phyloP scores from a whole-genome alignment of 2,113 vertebrate species.

The Pseudopodoces humilis region DNA sequence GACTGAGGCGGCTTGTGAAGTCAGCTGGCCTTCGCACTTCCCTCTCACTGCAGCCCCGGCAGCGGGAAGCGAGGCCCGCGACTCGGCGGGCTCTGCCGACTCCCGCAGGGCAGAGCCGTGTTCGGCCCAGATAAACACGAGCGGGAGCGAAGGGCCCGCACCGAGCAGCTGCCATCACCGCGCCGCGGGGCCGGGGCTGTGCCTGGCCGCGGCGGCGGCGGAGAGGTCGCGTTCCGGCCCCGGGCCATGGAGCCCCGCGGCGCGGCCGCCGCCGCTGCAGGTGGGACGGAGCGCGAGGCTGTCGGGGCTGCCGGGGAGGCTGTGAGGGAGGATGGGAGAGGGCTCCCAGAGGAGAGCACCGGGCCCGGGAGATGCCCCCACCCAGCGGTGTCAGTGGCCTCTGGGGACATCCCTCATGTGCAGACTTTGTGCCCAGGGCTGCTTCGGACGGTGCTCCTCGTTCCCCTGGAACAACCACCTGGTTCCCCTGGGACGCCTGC shows the following conservation, averaged over 20 bases:
- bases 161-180: fast-evolving
- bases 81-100: background rate
- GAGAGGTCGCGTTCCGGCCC: fast-evolving
- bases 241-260: background rate
- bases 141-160: fast-evolving
- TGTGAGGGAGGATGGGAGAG: background rate
- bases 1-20: background rate
- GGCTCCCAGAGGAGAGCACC: no score
- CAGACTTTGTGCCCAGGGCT: fast-evolving
- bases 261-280: background rate
- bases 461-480: background rate
- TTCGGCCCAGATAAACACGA: fast-evolving
- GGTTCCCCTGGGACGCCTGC: background rate
- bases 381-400: fast-evolving
- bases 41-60: no score
- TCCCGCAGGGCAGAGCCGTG: background rate
- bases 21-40: background rate
- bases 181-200: background rate
- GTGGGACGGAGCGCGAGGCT: background rate
- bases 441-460: background rate
- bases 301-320: background rate
- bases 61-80: background rate
- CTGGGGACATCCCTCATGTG: background rate
- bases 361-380: fast-evolving
- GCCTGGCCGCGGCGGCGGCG: background rate